A percentile compares a stretch with the other conserved stretches of the same genome.
Evolutionary conservation across 1,140 invertebrate genomes (phyloP).

Genomic region (Octopus bimaculoides): DNA sequence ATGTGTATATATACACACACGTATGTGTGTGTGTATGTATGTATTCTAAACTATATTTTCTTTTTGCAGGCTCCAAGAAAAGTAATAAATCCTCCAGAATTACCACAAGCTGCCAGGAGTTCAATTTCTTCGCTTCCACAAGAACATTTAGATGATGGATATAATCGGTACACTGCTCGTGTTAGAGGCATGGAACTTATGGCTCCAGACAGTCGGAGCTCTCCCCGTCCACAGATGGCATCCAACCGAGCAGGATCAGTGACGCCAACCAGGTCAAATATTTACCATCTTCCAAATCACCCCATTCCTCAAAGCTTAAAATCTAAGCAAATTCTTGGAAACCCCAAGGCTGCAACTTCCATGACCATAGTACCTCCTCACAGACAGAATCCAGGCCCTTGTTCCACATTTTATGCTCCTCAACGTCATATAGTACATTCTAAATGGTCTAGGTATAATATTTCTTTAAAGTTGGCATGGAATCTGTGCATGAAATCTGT

Average conservation of each 20-base stretch:
- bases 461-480: neutral
- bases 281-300: constrained; percentile 3
- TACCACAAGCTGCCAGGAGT: neutral
- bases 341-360: neutral
- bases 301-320: neutral
- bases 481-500: neutral
- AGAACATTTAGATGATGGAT: constrained; percentile 33
- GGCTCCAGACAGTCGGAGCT: neutral
- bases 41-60: neutral
- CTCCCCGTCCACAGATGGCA: constrained; percentile 10
- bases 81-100: neutral
- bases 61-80: constrained; percentile 10
- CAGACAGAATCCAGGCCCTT: neutral
- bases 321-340: neutral
- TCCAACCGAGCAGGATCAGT: neutral
- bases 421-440: neutral
- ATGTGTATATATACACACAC: too few relatives aligned
- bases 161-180: constrained; percentile 21
- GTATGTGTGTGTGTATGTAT: too few relatives aligned
- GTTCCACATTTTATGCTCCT: neutral
- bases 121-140: constrained; percentile 20
- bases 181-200: neutral
- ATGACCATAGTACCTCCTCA: neutral
- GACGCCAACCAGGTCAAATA: constrained; percentile 11
- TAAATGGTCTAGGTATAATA: neutral